These are phyloP conservation scores for Drosophila chauvacae DNA, from an alignment of 1,140 invertebrate genomes.

Conservation along the genomic window DNA sequence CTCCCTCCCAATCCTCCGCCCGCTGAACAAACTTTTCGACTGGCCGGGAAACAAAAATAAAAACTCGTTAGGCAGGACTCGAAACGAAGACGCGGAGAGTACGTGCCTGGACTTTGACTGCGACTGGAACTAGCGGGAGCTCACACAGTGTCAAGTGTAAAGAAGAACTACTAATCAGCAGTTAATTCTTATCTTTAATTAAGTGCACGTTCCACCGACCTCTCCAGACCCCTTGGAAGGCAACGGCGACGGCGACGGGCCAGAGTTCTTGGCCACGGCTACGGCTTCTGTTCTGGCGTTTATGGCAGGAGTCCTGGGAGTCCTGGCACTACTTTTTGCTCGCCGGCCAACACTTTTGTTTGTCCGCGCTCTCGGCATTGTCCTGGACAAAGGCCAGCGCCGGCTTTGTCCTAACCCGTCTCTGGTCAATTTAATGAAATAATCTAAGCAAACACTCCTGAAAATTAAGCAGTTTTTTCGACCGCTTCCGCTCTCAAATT, in stretches of 20 bases:
- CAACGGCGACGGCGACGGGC: background rate
- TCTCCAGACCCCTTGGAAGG: conserved; percentile 11
- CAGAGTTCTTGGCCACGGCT: conserved; percentile 21
- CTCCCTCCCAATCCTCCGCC: too few relatives aligned
- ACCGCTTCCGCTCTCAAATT: conserved; percentile 51
- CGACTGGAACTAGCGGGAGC: conserved; percentile 25
- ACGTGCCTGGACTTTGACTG: conserved; percentile 66
- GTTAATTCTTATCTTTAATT: conserved; percentile 84
- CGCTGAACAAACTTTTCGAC: conserved; percentile 54
- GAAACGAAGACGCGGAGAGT: conserved; percentile 26
- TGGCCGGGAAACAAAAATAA: conserved; percentile 72
- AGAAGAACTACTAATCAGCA: conserved; percentile 84
- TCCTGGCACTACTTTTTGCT: conserved; percentile 47
- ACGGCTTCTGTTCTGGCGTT: conserved; percentile 30
- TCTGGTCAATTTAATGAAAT: conserved; percentile 78
- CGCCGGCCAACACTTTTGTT: conserved; percentile 71
- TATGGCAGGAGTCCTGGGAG: conserved; percentile 59
- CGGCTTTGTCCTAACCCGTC: conserved; percentile 59
- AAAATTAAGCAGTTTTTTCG: conserved; percentile 75
- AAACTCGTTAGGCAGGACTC: conserved; percentile 68
- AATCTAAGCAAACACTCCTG: conserved; percentile 79
- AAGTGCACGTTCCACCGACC: conserved; percentile 70
- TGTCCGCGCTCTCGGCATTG: conserved; percentile 66
- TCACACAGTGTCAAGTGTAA: conserved; percentile 79
- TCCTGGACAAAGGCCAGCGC: conserved; percentile 64